These are phyloP conservation scores for Irena cyanogastra DNA, from an alignment of 2,113 vertebrate species.

Conservation along the genomic window DNA sequence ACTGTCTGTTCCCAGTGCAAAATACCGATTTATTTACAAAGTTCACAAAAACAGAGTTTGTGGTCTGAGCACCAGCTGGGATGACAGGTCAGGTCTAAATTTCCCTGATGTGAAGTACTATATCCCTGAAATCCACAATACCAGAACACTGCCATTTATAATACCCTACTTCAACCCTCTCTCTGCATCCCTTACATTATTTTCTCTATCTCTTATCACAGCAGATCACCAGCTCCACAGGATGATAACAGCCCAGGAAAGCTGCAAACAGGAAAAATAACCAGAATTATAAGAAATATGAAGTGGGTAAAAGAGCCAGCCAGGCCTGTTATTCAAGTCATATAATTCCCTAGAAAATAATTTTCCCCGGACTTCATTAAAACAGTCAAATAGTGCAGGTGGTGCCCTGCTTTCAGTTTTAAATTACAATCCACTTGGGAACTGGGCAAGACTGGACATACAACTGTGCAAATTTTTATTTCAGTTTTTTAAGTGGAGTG, in stretches of 20 bases:
- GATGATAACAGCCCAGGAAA: neutral
- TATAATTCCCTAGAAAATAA: conserved; percentile 25
- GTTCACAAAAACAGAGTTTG: neutral
- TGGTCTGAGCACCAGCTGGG: neutral
- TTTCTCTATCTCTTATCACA: neutral
- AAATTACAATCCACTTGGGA: conserved; percentile 16
- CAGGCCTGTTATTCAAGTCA: conserved; percentile 10
- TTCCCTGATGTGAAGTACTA: neutral
- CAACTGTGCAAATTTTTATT: neutral
- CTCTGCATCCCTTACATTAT: neutral
- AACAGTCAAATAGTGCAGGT: neutral
- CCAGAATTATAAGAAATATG: neutral
- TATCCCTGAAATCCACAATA: neutral
- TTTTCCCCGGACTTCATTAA: conserved; percentile 18
- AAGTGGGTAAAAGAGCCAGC: neutral
- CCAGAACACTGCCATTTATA: neutral
- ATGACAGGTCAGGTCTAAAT: neutral
- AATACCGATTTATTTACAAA: neutral
- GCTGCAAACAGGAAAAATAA: conserved; percentile 6
- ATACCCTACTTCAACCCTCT: neutral
- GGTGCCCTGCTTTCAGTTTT: conserved; percentile 15
- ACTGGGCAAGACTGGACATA: neutral
- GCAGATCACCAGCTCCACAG: neutral
- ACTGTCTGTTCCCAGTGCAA: neutral
- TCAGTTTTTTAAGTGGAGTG: neutral